phyloP scores from a whole-genome alignment of 2,113 vertebrate genomes.

The Malaclemys terrapin region DNA sequence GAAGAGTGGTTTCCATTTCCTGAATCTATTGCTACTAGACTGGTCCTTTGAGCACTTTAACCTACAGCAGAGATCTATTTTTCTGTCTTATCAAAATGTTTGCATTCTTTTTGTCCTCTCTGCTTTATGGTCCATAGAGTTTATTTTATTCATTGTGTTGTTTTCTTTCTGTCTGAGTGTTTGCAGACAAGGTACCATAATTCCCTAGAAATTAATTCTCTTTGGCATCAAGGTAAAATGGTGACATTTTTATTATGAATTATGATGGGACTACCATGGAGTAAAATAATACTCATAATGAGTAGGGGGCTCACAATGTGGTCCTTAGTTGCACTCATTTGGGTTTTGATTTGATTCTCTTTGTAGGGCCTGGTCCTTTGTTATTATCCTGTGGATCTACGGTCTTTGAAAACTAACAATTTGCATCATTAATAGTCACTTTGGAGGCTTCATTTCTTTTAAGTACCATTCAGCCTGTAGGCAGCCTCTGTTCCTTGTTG shows the following conservation, averaged over 20 bases:
- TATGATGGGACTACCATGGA: background rate
- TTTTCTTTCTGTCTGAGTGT: background rate
- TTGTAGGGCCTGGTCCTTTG: background rate
- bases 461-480: background rate
- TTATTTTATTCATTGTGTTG: fast-evolving
- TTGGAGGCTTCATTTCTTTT: background rate
- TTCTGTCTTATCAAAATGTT: background rate
- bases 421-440: conserved; percentile 20
- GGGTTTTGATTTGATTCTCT: background rate
- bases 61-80: background rate
- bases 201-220: background rate
- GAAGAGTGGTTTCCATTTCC: fast-evolving
- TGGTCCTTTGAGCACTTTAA: background rate
- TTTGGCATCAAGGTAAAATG: background rate
- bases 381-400: background rate
- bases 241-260: background rate
- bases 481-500: conserved; percentile 4
- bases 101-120: background rate
- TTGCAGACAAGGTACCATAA: background rate
- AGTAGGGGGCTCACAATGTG: background rate
- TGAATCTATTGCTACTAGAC: background rate
- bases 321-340: background rate
- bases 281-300: background rate
- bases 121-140: background rate
- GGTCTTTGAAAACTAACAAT: conserved; percentile 29